Evolutionary conservation across 2,113 vertebrate genomes (phyloP).

Genomic region (Chloroceryle aenea): DNA sequence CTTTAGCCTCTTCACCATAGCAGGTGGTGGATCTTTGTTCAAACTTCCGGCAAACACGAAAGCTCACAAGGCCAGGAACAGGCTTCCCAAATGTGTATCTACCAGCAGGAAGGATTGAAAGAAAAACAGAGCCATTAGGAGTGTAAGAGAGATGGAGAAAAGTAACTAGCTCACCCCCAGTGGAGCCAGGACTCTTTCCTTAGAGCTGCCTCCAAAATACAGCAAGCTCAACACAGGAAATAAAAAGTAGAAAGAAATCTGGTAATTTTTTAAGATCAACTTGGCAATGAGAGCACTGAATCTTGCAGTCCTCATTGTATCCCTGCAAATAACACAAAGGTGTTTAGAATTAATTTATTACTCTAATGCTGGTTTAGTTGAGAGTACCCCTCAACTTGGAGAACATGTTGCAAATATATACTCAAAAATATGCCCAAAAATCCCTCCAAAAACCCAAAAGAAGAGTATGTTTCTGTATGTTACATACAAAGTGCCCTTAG

Average conservation of each 20-base stretch:
- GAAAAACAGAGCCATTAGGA: not conserved
- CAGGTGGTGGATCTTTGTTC: not conserved
- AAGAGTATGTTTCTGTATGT: not conserved
- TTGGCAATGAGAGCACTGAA: not conserved
- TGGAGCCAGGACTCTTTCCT: not conserved
- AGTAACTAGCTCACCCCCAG: not conserved
- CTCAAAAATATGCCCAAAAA: not conserved
- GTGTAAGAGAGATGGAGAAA: not conserved
- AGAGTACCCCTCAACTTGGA: not conserved
- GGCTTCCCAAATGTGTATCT: conserved; percentile 81
- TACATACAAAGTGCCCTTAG: not conserved
- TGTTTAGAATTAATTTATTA: not conserved
- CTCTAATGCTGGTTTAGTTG: not conserved
- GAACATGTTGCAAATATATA: not conserved
- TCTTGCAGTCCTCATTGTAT: not conserved
- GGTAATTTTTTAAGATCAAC: not conserved
- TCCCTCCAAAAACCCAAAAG: not conserved
- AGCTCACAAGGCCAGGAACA: conserved; percentile 57
- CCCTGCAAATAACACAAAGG: not conserved
- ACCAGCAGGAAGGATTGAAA: not conserved
- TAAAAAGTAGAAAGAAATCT: not conserved
- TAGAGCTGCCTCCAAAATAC: not conserved
- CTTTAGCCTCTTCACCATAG: conserved; percentile 36
- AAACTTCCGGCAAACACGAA: conserved; percentile 70
- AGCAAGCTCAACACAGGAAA: not conserved